Evolutionary conservation across 2,797 vertebrate species (phyloP).

Genomic region (Syngnathus acus): DNA sequence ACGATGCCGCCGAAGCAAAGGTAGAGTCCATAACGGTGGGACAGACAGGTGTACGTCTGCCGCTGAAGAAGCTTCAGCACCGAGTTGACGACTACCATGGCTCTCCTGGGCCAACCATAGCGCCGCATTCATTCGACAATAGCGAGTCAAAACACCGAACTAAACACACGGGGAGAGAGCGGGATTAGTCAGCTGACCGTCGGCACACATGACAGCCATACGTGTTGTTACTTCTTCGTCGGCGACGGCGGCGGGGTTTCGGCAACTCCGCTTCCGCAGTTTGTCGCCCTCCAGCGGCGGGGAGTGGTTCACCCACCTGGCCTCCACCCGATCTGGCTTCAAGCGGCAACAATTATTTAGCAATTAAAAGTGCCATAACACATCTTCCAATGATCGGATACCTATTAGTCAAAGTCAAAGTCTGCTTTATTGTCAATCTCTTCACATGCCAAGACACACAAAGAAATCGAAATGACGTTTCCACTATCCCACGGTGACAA

Average conservation of each 20-base stretch:
- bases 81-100: constrained; percentile 85
- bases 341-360: too few species aligned
- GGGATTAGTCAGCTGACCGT: constrained; percentile 54
- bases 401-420: too few species aligned
- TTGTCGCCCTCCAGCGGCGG: constrained; percentile 28
- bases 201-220: constrained; percentile 47
- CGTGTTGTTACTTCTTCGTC: constrained; percentile 19
- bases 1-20: constrained; percentile 92
- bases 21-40: constrained; percentile 91
- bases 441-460: too few species aligned
- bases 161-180: constrained; percentile 20
- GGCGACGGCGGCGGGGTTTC: constrained; percentile 9
- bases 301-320: not conserved
- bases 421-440: too few species aligned
- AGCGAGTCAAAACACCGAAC: not conserved
- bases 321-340: too few species aligned
- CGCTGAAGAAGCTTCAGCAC: constrained; percentile 87
- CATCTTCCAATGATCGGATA: too few species aligned
- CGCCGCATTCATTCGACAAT: constrained; percentile 54
- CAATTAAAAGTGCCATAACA: too few species aligned
- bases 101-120: constrained; percentile 58
- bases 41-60: constrained; percentile 97
- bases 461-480: too few species aligned
- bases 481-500: too few species aligned
- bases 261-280: accelerated